phyloP scores from a whole-genome alignment of 2,888 invertebrate genomes.

The Hemaris fuciformis region DNA sequence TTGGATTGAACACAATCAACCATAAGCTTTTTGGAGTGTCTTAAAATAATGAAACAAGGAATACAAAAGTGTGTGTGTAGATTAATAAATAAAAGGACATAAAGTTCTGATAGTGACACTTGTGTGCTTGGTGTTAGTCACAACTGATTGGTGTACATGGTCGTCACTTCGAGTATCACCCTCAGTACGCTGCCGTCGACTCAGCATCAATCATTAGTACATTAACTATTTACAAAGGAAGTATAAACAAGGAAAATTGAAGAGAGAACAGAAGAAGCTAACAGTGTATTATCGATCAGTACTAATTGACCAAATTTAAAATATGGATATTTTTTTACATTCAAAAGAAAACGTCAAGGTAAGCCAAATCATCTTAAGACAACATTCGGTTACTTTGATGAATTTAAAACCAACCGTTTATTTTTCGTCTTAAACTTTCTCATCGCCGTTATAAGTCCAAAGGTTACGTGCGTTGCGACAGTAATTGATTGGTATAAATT shows the following conservation, averaged over 20 bases:
- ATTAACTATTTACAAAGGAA: background rate
- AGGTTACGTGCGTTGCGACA: background rate
- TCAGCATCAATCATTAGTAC: background rate
- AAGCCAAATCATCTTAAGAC: background rate
- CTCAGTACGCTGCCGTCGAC: background rate
- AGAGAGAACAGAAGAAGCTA: background rate
- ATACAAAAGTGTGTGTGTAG: background rate
- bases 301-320: background rate
- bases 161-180: background rate
- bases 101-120: conserved; percentile 19
- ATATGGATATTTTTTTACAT: background rate
- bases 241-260: background rate
- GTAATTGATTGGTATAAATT: background rate
- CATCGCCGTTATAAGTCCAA: background rate
- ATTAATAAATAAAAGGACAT: background rate
- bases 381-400: background rate
- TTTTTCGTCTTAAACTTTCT: background rate
- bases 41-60: background rate
- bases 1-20: too few species aligned
- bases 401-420: background rate
- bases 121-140: conserved; percentile 32
- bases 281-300: background rate
- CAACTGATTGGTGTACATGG: conserved; percentile 37
- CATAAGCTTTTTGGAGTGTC: background rate
- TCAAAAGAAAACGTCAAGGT: background rate